Evolutionary conservation across 2,888 invertebrate genomes (phyloP), one percentile per base, ranked within the genome.

Genomic region (Tetragnatha montana): DNA sequence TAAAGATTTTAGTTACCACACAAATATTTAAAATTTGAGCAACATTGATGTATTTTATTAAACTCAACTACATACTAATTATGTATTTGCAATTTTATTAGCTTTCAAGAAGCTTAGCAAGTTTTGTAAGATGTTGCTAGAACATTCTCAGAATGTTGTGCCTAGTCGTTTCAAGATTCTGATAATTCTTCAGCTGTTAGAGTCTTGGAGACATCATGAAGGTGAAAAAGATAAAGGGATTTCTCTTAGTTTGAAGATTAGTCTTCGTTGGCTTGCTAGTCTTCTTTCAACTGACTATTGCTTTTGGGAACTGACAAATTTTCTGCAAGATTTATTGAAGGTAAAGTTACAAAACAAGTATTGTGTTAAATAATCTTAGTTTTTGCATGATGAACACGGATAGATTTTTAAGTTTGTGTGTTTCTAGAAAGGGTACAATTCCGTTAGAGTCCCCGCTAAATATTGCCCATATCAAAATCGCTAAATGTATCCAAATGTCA

Each of bases 171-270:
- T 74, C 17, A 87, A 87, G 19, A 82, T 90, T 78, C 1, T 17
- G 22, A 69, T 87, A 73, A 50, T 87, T 14, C 74, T 90, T n/a
- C 78, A 79, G n/a, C 35, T 87, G n/a, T 60, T 90, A 47, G 51
- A 87, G 69, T 10, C 49, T 14, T 76, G 75, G 82, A 85, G 73
- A 73, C 50, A 8, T 75, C 49, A 71, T 69, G 21, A 22, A 21
- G n/a, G 6, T 21, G 81, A 81, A 60, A 71, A 22, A 17, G 50
- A 69, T n/a, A 89, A 89, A 78, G 69, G n/a, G 2, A 12, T 76
- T 12, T 14, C 51, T 0, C 76, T 17, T 8, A 49, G 85, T 17
- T 81, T 85, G 49, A 75, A 81, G 50, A 51, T 86, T 21, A 17
- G 71, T 51, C 69, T 74, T 21, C 12, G 10, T 17, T 85, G 89